Evolutionary conservation across 1,140 invertebrate genomes (phyloP).

Genomic region (Thaumetopoea pityocampa): DNA sequence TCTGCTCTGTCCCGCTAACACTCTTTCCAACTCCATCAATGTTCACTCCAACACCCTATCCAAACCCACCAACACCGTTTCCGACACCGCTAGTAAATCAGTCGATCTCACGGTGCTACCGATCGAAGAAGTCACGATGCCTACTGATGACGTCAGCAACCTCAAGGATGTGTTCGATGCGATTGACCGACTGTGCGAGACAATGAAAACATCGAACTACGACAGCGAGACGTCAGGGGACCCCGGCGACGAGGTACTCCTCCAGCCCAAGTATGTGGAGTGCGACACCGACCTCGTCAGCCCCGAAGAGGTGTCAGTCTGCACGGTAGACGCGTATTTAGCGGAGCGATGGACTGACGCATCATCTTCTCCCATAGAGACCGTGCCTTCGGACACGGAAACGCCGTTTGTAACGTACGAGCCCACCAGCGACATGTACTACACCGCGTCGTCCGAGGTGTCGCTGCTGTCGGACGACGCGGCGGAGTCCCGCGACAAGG

Average conservation of each 20-base stretch:
- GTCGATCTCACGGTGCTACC: constrained; percentile 31
- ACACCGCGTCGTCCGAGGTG: constrained; percentile 54
- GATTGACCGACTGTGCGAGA: constrained; percentile 70
- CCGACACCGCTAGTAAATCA: too few species aligned
- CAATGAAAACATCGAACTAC: constrained; percentile 61
- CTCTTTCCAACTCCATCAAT: too few species aligned
- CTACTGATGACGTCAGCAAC: constrained; percentile 57
- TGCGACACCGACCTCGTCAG: constrained; percentile 18
- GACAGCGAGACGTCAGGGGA: constrained; percentile 29
- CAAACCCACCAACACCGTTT: too few species aligned
- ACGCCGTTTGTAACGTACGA: constrained; percentile 28
- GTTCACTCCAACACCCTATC: too few species aligned
- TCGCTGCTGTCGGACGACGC: constrained; percentile 49
- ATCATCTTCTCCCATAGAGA: constrained; percentile 20
- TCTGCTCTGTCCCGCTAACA: constrained; percentile 42
- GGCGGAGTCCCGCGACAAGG: constrained; percentile 27
- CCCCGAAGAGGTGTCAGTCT: constrained; percentile 30
- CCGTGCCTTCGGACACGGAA: constrained; percentile 21
- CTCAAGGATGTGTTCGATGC: constrained; percentile 72
- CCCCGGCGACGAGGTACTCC: constrained; percentile 5
- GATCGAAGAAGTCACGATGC: constrained; percentile 50
- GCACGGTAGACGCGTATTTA: constrained; percentile 27
- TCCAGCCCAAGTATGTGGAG: constrained; percentile 9
- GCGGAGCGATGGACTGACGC: constrained; percentile 42
- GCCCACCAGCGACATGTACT: constrained; percentile 55